Conservation (phyloP, 2,113 vertebrate genomes). For the Nannospalax galili region DNA sequence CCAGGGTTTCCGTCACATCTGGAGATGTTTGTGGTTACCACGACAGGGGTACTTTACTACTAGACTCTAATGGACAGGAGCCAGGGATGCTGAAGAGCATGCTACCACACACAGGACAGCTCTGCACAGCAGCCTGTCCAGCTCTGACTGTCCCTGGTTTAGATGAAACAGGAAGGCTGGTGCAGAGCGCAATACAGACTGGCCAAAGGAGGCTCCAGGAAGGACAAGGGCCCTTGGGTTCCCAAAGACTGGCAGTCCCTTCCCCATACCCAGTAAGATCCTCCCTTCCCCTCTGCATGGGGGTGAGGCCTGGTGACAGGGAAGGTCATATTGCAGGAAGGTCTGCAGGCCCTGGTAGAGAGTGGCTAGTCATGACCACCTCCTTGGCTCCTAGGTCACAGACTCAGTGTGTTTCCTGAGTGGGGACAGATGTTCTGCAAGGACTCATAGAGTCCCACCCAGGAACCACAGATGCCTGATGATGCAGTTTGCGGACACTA, state of each 20-base stretch:
- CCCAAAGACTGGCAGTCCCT: not conserved
- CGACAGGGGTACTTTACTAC: not conserved
- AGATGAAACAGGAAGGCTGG: not conserved
- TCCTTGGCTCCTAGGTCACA: not conserved
- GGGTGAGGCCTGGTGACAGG: fast-evolving
- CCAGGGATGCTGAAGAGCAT: not conserved
- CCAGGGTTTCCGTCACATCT: not conserved
- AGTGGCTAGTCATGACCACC: not conserved
- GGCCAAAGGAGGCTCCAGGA: not conserved
- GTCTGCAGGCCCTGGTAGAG: not conserved
- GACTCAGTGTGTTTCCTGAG: not conserved
- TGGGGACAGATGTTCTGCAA: not conserved
- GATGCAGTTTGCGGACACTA: not conserved
- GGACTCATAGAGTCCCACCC: not conserved
- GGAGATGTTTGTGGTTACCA: not conserved
- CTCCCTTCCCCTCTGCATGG: fast-evolving
- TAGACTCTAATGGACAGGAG: not conserved
- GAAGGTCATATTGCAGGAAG: not conserved
- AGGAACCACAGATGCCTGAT: not conserved
- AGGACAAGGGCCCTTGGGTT: not conserved
- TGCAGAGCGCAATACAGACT: fast-evolving
- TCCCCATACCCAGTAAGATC: not conserved
- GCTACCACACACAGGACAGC: not conserved
- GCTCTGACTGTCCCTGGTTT: not conserved
- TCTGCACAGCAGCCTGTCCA: not conserved